Percentiles rank a stretch among this genome's conserved stretches.
phyloP scores from a whole-genome alignment of 2,888 invertebrate genomes.

The Nyleta sp. region DNA sequence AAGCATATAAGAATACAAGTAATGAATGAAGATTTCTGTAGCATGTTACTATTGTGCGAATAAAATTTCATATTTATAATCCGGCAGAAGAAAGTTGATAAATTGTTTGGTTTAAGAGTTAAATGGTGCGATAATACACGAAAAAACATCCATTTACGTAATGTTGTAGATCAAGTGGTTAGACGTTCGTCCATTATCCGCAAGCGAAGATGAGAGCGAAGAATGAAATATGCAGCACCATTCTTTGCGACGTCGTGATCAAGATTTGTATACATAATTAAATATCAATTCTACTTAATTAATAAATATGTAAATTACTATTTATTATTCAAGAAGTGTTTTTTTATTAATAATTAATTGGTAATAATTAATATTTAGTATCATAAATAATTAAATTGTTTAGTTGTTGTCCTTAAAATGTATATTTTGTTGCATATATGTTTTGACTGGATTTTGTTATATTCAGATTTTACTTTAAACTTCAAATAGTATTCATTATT shows the following conservation, averaged over 20 bases:
- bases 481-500: no score
- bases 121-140: constrained; percentile 17
- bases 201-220: not conserved
- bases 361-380: no score
- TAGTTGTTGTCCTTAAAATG: no score
- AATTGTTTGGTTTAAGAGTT: constrained; percentile 24
- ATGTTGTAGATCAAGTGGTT: constrained; percentile 23
- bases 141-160: constrained; percentile 11
- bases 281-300: not conserved
- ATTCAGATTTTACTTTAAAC: no score
- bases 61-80: constrained; percentile 8
- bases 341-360: no score
- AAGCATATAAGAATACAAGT: no score
- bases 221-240: not conserved
- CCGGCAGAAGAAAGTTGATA: constrained; percentile 16
- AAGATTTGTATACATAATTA: constrained; percentile 1
- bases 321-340: no score
- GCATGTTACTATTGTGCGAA: not conserved
- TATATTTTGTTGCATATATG: no score
- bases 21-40: no score
- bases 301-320: no score
- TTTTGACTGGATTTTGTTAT: no score
- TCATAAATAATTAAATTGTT: no score
- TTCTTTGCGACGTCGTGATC: not conserved
- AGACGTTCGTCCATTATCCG: constrained; percentile 20